A percentile compares a stretch with the other conserved stretches of the same genome.
Conservation (phyloP, 2,113 vertebrate species). For the Lophura nycthemera region DNA sequence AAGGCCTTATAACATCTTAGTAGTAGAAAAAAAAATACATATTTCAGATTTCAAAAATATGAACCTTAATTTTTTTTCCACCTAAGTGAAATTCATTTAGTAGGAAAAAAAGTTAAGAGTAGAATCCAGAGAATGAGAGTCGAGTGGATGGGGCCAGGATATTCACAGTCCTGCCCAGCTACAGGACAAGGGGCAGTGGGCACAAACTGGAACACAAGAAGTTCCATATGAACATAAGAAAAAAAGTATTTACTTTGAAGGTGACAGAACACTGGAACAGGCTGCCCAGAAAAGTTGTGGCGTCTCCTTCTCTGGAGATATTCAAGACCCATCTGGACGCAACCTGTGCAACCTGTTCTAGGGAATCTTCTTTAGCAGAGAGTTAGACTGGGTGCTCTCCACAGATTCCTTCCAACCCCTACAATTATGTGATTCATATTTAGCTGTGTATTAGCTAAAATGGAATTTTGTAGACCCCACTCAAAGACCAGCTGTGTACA, state of each 20-base stretch:
- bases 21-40: background rate
- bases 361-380: background rate
- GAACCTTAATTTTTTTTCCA: background rate
- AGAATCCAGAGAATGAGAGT: background rate
- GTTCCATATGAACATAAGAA: background rate
- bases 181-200: no score
- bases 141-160: background rate
- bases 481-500: background rate
- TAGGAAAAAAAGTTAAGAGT: background rate
- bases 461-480: background rate
- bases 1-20: background rate
- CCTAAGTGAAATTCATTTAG: background rate
- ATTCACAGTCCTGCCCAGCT: background rate
- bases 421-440: background rate
- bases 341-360: background rate
- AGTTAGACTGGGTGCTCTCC: no score
- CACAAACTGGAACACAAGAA: background rate
- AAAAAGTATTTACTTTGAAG: background rate
- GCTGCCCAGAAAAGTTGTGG: background rate
- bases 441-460: background rate
- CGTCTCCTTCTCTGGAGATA: background rate
- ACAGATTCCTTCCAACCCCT: no score
- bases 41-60: background rate
- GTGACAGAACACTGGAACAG: background rate
- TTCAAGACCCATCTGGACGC: background rate